Percentiles rank a stretch among this genome's conserved stretches.
These are phyloP conservation scores for Petaurus breviceps DNA, from an alignment of 2,113 vertebrate species.

Conservation along the genomic window DNA sequence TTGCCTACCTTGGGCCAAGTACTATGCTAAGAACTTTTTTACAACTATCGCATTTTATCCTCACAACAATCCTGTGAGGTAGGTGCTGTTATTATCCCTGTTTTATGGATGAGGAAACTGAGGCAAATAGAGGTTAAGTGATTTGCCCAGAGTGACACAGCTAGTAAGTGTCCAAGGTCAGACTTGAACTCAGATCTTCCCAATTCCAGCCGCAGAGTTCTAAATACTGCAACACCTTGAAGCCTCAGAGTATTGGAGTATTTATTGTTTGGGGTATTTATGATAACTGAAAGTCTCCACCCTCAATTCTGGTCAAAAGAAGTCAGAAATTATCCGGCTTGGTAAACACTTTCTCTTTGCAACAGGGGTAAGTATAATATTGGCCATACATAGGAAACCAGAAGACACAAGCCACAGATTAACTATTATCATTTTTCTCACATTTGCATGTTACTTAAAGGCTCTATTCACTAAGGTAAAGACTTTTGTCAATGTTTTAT, in stretches of 20 bases:
- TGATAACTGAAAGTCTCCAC: neutral
- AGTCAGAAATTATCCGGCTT: neutral
- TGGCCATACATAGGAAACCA: neutral
- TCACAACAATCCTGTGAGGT: neutral
- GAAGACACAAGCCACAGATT: neutral
- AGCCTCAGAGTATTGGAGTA: neutral
- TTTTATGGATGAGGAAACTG: neutral
- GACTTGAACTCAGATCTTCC: neutral
- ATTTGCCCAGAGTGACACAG: neutral
- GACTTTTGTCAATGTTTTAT: neutral
- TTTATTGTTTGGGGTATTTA: neutral
- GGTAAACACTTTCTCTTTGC: neutral
- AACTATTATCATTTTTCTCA: neutral
- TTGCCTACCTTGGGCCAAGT: neutral
- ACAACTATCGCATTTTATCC: neutral
- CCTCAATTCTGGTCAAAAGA: constrained; percentile 23
- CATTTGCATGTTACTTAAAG: neutral
- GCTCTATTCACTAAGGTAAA: neutral
- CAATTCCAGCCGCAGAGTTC: neutral
- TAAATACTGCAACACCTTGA: neutral
- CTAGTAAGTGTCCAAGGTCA: neutral
- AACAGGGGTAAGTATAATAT: neutral
- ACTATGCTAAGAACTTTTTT: neutral
- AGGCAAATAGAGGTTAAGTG: neutral
- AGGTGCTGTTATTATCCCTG: neutral